Evolutionary conservation across 2,113 vertebrate species (phyloP).

Genomic region (Prinia subflava): DNA sequence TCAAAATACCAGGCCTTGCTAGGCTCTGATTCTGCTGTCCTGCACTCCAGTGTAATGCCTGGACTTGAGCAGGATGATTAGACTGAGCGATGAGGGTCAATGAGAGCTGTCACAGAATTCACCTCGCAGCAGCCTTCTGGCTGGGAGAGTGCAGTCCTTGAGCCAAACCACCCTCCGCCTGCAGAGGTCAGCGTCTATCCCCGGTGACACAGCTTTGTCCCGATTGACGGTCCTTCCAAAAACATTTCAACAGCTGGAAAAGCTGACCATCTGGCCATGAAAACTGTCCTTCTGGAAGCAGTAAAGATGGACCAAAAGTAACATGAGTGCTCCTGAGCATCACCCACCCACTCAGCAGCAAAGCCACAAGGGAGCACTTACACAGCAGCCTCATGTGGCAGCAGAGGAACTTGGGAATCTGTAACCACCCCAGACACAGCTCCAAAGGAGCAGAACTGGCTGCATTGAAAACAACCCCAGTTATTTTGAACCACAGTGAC

Average conservation of each 20-base stretch:
- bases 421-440: neutral
- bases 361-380: neutral
- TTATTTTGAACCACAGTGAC: neutral
- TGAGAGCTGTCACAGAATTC: neutral
- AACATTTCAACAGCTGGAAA: constrained; percentile 38
- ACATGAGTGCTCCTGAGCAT: accelerated
- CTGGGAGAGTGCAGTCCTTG: neutral
- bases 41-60: neutral
- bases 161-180: neutral
- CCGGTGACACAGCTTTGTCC: neutral
- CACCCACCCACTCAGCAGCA: accelerated
- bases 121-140: neutral
- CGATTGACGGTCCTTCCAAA: neutral
- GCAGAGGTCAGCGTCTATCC: neutral
- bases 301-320: neutral
- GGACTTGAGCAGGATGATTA: neutral
- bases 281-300: constrained; percentile 12
- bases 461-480: neutral
- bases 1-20: neutral
- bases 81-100: neutral
- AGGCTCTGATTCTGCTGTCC: neutral
- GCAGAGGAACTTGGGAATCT: neutral
- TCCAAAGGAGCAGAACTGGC: neutral
- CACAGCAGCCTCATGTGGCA: accelerated
- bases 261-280: neutral